Percentiles rank a stretch among this genome's conserved stretches.
Evolutionary conservation across 2,888 invertebrate species (phyloP).

Genomic region (Chrysomela aeneicollis): DNA sequence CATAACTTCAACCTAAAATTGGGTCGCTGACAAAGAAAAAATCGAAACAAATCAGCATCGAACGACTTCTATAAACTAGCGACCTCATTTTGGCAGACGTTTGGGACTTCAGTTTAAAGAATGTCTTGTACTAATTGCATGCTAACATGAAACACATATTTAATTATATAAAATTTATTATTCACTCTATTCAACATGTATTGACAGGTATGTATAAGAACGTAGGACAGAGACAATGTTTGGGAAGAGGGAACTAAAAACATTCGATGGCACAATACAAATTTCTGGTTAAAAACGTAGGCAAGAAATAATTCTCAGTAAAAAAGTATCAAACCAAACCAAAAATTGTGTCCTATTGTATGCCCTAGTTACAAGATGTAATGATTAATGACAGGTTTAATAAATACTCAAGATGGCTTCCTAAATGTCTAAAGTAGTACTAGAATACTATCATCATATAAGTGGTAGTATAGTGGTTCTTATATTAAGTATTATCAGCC

Average conservation of each 20-base stretch:
- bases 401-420: constrained; percentile 25
- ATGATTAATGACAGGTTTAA: constrained; percentile 14
- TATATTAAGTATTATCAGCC: constrained; percentile 33
- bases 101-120: no score
- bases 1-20: no score
- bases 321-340: constrained; percentile 30
- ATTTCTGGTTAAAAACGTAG: constrained; percentile 34
- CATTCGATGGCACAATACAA: constrained; percentile 42
- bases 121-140: no score
- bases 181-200: background rate
- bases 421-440: background rate
- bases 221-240: constrained; percentile 22
- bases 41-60: no score
- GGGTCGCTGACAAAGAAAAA: no score
- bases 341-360: constrained; percentile 14
- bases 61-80: no score
- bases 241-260: constrained; percentile 34
- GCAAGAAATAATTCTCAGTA: constrained; percentile 37
- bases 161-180: background rate
- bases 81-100: no score
- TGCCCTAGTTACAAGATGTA: constrained; percentile 22
- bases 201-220: constrained; percentile 11
- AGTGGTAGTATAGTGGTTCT: constrained; percentile 35
- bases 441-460: constrained; percentile 27
- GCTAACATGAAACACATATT: no score